Conservation (phyloP, 2,797 vertebrate genomes). For the Vespertilio murinus region DNA sequence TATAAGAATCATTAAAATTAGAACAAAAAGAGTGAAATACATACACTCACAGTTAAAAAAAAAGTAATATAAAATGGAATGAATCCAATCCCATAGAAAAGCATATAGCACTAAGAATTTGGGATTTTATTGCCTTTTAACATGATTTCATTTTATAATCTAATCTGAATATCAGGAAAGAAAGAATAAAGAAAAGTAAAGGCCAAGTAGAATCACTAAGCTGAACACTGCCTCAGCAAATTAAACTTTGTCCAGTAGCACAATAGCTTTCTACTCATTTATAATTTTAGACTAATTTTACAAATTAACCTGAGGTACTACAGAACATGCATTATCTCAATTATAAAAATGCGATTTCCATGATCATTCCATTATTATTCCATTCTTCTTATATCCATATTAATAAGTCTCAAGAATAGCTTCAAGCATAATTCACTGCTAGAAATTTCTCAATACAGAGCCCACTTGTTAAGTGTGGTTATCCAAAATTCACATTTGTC, state of each 20-base stretch:
- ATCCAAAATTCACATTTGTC: conserved; percentile 53
- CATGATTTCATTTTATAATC: not conserved
- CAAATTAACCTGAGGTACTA: conserved; percentile 71
- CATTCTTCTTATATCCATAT: conserved; percentile 51
- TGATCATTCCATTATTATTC: conserved; percentile 71
- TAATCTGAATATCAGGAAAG: not conserved
- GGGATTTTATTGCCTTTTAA: not conserved
- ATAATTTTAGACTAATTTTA: conserved; percentile 72
- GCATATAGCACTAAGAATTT: not conserved
- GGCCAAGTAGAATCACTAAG: not conserved
- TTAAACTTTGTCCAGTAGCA: conserved; percentile 38
- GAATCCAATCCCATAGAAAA: not conserved
- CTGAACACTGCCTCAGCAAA: conserved; percentile 1
- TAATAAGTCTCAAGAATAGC: conserved; percentile 69
- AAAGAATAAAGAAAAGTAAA: conserved; percentile 25
- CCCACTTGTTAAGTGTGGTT: conserved; percentile 54
- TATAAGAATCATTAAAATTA: not conserved
- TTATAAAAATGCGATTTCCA: conserved; percentile 74
- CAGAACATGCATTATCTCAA: conserved; percentile 73
- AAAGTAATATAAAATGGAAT: not conserved
- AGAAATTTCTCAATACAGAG: conserved; percentile 57
- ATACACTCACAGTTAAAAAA: not conserved
- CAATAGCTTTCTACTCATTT: conserved; percentile 53
- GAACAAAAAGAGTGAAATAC: not conserved
- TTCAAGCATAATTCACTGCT: conserved; percentile 68